Percentiles rank a stretch among this genome's conserved stretches.
phyloP scores from a whole-genome alignment of 2,113 vertebrate species.

The Entelurus aequoreus region DNA sequence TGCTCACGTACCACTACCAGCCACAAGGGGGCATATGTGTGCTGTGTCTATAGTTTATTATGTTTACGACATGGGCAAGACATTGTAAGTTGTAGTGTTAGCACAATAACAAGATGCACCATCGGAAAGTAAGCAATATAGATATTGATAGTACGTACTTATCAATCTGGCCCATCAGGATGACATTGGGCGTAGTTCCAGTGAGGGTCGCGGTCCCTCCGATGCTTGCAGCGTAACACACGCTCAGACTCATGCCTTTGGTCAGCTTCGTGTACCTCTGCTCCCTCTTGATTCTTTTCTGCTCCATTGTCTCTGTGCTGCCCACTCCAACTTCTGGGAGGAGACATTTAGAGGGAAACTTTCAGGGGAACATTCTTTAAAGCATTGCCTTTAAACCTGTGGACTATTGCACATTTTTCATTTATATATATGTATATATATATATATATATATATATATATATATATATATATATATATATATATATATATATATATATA shows the following conservation, averaged over 20 bases:
- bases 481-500: too few species aligned
- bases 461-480: too few species aligned
- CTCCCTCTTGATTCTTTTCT: conserved; percentile 15
- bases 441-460: too few species aligned
- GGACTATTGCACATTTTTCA: too few species aligned
- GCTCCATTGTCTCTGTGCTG: not conserved
- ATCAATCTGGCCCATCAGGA: conserved; percentile 86
- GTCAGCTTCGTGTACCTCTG: conserved; percentile 65
- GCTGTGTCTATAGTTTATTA: too few species aligned
- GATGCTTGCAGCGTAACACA: conserved; percentile 90
- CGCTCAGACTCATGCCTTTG: conserved; percentile 82
- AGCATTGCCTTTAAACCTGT: too few species aligned
- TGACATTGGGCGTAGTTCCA: conserved; percentile 86
- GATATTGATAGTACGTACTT: conserved; percentile 55
- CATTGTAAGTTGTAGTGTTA: not conserved
- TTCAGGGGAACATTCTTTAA: not conserved
- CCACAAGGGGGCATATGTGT: too few species aligned
- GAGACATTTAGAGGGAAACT: not conserved
- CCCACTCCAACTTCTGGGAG: conserved; percentile 23
- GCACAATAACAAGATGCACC: not conserved
- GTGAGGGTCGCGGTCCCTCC: conserved; percentile 91
- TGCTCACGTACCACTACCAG: too few species aligned
- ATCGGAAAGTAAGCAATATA: not conserved
- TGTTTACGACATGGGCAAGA: too few species aligned
- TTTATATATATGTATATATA: too few species aligned